Base-by-base conservation (phyloP, 1,140 invertebrate genomes). In the Hestina assimilis region DNA sequence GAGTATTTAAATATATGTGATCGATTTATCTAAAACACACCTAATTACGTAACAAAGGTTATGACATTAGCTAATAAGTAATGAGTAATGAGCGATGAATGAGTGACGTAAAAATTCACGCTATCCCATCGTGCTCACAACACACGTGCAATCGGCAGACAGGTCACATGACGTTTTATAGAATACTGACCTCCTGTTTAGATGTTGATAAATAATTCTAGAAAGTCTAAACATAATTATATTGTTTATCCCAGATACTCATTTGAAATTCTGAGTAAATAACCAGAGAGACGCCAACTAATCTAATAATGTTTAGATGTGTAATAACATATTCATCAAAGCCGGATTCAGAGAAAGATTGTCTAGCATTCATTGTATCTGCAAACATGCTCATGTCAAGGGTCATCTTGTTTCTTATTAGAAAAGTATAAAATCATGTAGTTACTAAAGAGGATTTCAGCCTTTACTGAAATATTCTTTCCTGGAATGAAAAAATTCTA, bases 91-190 rank as follows among this genome's bases (percentile, higher is more conserved):
- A n/a, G n/a, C n/a, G 59, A 56, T 59, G 58, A 62, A 62, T 54
- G 45, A 31, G 38, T 66, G 64, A 67, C 64, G 61, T 58, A 50
- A 53, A 54, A 53, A 23, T 41, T 48, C 60, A 67, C 45, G 60
- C 28, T 12, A 12, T 14, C 14, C 6, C 19, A 33, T 1, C 29
- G 52, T 54, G 29, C 20, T 24, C 9, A 20, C 50, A 15, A 23
- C 7, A 42, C 40, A 42, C 24, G 17, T 45, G 52, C 41, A 54
- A 31, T 38, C 40, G 12, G 11, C 14, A 33, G 15, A 26, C 24
- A n/a, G 29, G 29, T 48, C 45, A 40, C 20, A 12, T 48, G 29
- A 48, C 45, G 29, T 35, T 9, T 11, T 15, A 19, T 21, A 21
- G 17, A 21, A 15, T 48, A 48, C 43, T 48, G 28, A 48, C 45